Evolutionary conservation across 1,140 invertebrate genomes (phyloP).

Genomic region (Drosophila subobscura): DNA sequence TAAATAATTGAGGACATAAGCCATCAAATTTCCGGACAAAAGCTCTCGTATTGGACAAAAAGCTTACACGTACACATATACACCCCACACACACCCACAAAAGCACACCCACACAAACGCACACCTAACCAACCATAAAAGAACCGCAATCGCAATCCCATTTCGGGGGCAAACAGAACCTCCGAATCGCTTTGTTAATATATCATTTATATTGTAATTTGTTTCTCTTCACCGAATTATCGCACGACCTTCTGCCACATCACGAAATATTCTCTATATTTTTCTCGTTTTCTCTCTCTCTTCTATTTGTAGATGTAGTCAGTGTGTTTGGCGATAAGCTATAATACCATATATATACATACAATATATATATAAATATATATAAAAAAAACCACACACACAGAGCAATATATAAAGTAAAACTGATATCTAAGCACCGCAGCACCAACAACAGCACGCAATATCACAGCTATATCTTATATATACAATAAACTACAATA

Average conservation of each 20-base stretch:
- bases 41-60: conserved; percentile 10
- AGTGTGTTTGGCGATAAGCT: conserved; percentile 90
- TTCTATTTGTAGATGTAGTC: conserved; percentile 90
- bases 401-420: conserved; percentile 55
- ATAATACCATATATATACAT: conserved; percentile 66
- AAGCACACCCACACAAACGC: conserved; percentile 13
- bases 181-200: conserved; percentile 38
- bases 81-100: conserved; percentile 3
- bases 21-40: conserved; percentile 10
- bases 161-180: conserved; percentile 17
- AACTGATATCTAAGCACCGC: conserved; percentile 74
- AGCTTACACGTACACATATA: conserved; percentile 38
- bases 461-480: conserved; percentile 60
- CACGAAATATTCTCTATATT: conserved; percentile 61
- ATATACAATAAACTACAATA: conserved; percentile 40
- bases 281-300: conserved; percentile 81
- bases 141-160: conserved; percentile 19
- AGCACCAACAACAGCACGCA: conserved; percentile 72
- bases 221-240: conserved; percentile 26
- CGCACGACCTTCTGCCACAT: conserved; percentile 58
- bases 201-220: conserved; percentile 32
- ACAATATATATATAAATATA: conserved; percentile 59
- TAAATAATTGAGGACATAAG: conserved; percentile 7
- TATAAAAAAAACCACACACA: conserved; percentile 54
- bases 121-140: conserved; percentile 41